Evolutionary conservation across 2,797 vertebrate genomes (phyloP).

Genomic region (Ctenopoma multispine): DNA sequence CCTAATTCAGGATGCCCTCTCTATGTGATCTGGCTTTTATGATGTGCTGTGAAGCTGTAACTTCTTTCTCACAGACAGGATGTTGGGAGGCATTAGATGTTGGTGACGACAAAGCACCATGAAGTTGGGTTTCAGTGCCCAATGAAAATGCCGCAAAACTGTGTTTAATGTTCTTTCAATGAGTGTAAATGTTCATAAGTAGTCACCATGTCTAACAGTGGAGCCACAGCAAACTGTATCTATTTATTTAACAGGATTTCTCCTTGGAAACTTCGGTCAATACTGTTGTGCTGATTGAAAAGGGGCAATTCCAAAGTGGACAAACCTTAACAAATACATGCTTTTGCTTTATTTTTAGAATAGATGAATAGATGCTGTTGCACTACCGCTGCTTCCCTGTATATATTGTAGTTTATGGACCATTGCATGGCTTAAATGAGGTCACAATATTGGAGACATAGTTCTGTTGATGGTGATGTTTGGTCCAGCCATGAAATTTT

Average conservation of each 20-base stretch:
- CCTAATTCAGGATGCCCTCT: slow-evolving; percentile 35
- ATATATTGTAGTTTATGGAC: too few relatives aligned
- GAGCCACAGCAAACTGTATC: slow-evolving; percentile 39
- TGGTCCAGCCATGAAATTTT: too few relatives aligned
- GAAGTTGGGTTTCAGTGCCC: slow-evolving; percentile 52
- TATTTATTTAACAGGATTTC: slow-evolving; percentile 66
- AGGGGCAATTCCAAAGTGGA: slow-evolving; percentile 47
- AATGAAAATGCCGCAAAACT: slow-evolving; percentile 34
- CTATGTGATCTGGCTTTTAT: slow-evolving; percentile 56
- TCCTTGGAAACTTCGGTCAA: slow-evolving; percentile 62
- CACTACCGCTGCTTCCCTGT: too few relatives aligned
- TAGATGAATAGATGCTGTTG: background rate
- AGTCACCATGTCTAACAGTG: slow-evolving; percentile 48
- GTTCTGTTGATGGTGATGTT: too few relatives aligned
- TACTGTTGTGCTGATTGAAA: slow-evolving; percentile 32
- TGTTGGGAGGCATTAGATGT: slow-evolving; percentile 39
- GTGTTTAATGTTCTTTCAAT: slow-evolving; percentile 56
- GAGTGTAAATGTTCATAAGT: slow-evolving; percentile 55
- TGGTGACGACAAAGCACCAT: slow-evolving; percentile 73
- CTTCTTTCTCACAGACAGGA: slow-evolving; percentile 36
- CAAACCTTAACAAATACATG: slow-evolving; percentile 37
- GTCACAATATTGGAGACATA: too few relatives aligned
- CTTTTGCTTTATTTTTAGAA: slow-evolving; percentile 30
- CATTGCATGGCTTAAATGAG: too few relatives aligned
- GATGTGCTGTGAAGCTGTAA: slow-evolving; percentile 42